phyloP scores from a whole-genome alignment of 1,140 invertebrate species.

The Vanessa atalanta region DNA sequence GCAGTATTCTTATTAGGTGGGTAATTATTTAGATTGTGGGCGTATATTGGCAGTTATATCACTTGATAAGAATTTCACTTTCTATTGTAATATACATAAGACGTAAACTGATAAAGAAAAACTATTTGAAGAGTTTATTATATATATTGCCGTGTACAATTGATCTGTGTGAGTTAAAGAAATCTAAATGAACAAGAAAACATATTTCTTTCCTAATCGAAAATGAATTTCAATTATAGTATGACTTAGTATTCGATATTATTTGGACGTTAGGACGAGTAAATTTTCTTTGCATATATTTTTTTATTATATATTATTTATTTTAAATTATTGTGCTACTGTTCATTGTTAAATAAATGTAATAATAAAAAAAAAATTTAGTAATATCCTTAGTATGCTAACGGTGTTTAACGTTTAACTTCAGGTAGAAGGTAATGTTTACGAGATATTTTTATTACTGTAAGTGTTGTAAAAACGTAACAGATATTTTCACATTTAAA shows the following conservation, averaged over 20 bases:
- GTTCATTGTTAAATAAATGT: not conserved
- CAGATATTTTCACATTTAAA: too few species aligned
- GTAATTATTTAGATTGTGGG: conserved; percentile 46
- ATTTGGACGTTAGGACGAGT: too few species aligned
- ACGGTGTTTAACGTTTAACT: too few species aligned
- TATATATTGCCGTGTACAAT: not conserved
- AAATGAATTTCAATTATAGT: too few species aligned
- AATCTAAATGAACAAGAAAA: too few species aligned
- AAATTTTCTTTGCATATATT: too few species aligned
- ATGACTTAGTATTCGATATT: too few species aligned
- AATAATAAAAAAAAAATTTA: not conserved
- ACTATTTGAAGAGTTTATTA: not conserved
- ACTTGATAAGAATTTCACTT: conserved; percentile 42
- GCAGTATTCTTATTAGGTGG: conserved; percentile 43
- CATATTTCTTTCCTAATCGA: too few species aligned
- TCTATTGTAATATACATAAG: conserved; percentile 31
- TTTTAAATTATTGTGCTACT: not conserved
- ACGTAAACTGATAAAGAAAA: conserved; percentile 11
- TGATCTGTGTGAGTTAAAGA: too few species aligned
- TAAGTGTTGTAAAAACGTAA: too few species aligned
- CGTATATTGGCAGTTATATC: conserved; percentile 42
- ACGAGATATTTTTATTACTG: too few species aligned
- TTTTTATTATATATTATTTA: not conserved
- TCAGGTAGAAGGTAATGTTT: too few species aligned
- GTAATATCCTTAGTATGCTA: not conserved